Conservation (phyloP, 1,140 invertebrate species). For the Dreissena rostriformis region DNA sequence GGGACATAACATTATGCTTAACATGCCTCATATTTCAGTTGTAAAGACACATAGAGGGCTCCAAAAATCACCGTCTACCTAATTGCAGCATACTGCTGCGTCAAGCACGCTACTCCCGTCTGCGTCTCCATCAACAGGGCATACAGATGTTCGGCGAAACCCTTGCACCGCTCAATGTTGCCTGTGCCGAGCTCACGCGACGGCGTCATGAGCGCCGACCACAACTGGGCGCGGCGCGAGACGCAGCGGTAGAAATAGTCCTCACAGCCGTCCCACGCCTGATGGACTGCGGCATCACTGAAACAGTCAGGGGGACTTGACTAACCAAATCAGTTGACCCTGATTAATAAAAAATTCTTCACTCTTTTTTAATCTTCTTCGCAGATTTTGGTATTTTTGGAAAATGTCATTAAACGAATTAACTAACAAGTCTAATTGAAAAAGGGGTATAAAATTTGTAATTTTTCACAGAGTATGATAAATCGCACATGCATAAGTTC, state of each 20-base stretch:
- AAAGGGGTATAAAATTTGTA: no score
- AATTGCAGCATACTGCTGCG: constrained; percentile 29
- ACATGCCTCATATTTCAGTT: no score
- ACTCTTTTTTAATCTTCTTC: no score
- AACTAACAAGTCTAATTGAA: no score
- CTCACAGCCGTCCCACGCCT: constrained; percentile 89
- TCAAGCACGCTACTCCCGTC: background rate
- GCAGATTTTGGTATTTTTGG: no score
- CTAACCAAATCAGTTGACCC: background rate
- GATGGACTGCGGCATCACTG: constrained; percentile 58
- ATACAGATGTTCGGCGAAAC: constrained; percentile 87
- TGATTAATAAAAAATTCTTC: background rate
- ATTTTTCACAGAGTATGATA: no score
- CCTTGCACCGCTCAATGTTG: constrained; percentile 92
- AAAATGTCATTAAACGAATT: no score
- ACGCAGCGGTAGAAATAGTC: constrained; percentile 89
- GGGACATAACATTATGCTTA: no score
- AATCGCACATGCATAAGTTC: no score
- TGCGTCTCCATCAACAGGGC: constrained; percentile 78
- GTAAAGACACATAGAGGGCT: no score
- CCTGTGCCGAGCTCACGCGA: constrained; percentile 89
- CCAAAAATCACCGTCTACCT: constrained; percentile 20
- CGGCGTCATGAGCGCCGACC: constrained; percentile 85
- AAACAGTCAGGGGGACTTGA: constrained; percentile 64
- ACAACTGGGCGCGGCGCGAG: constrained; percentile 86